phyloP scores from a whole-genome alignment of 2,113 vertebrate genomes.

The Acanthochromis polyacanthus region DNA sequence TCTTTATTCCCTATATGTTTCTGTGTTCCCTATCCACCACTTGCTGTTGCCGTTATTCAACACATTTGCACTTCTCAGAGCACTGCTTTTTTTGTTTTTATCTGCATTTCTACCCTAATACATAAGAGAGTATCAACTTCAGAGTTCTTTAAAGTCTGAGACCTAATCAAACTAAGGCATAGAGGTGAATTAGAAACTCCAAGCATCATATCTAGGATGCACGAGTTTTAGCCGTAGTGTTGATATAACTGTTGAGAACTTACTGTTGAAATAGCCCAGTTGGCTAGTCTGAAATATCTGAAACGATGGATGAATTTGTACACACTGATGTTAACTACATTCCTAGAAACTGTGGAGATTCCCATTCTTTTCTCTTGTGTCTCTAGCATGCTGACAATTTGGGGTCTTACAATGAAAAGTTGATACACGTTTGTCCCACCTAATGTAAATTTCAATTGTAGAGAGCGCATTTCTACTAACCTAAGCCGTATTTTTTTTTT shows the following conservation, averaged over 20 bases:
- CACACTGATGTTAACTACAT: background rate
- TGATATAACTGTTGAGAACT: background rate
- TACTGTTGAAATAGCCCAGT: background rate
- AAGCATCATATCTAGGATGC: background rate
- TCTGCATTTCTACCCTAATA: background rate
- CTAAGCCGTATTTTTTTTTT: no score
- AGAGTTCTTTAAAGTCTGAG: no score
- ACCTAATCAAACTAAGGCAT: background rate
- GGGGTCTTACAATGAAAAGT: no score
- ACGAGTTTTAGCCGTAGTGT: background rate
- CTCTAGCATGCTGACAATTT: no score
- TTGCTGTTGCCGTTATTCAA: constrained; percentile 16
- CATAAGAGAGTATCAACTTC: background rate
- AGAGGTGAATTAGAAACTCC: background rate
- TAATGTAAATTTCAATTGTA: no score
- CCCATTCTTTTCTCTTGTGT: background rate
- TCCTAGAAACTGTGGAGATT: background rate
- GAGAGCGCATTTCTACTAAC: background rate
- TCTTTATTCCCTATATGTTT: constrained; percentile 28
- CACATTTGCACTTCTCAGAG: constrained; percentile 43
- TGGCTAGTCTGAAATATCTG: background rate
- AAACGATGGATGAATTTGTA: background rate
- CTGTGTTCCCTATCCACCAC: constrained; percentile 25
- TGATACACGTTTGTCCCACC: no score
- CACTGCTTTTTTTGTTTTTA: constrained; percentile 27